These are phyloP conservation scores for Anguilla megastoma DNA, from an alignment of 2,797 vertebrate genomes.

Conservation along the genomic window DNA sequence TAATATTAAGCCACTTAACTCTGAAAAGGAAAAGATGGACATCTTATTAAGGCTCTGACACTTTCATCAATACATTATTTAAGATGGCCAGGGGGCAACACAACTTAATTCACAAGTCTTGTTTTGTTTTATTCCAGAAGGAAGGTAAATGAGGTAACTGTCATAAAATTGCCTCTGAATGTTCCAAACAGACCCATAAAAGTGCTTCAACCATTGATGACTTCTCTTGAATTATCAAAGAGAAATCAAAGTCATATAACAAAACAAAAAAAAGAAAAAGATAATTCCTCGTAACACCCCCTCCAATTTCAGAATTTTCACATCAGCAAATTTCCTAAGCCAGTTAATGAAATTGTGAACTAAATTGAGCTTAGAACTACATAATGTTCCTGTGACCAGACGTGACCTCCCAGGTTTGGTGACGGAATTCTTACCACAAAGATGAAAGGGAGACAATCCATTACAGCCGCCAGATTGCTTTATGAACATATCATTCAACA, in stretches of 20 bases:
- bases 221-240: constrained; percentile 55
- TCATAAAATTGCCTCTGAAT: constrained; percentile 13
- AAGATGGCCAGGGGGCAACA: constrained; percentile 52
- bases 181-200: constrained; percentile 6
- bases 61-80: constrained; percentile 62
- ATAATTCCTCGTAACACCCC: constrained; percentile 12
- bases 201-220: constrained; percentile 46
- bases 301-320: constrained; percentile 37
- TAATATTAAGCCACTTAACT: not conserved
- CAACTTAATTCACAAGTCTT: constrained; percentile 10
- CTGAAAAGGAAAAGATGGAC: not conserved
- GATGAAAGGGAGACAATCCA: constrained; percentile 11
- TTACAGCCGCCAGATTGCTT: not conserved
- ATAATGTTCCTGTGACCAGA: constrained; percentile 18
- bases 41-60: constrained; percentile 57
- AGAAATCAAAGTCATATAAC: constrained; percentile 46
- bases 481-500: not conserved
- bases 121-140: constrained; percentile 1
- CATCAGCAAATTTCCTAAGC: constrained; percentile 45
- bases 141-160: not conserved
- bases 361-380: not conserved
- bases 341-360: constrained; percentile 36
- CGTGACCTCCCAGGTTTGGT: not conserved
- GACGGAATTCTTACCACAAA: not conserved
- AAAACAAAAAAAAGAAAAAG: constrained; percentile 42